phyloP scores from a whole-genome alignment of 1,140 invertebrate genomes.

The Cotesia vestalis region DNA sequence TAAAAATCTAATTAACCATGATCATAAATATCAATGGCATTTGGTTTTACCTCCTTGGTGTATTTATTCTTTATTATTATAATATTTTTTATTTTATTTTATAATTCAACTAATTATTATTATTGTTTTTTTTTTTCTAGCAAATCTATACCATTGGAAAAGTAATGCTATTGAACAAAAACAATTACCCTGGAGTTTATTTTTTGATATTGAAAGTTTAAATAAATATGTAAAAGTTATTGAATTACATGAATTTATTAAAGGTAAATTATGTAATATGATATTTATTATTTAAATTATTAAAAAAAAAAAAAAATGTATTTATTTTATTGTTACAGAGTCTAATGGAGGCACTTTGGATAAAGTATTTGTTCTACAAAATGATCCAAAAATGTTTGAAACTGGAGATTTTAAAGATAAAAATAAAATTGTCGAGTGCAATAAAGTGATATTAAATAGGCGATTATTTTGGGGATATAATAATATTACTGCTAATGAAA shows the following conservation, averaged over 20 bases:
- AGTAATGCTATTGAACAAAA: constrained; percentile 67
- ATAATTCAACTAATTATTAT: constrained; percentile 9
- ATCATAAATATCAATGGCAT: constrained; percentile 65
- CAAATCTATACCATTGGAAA: constrained; percentile 87
- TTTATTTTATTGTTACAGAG: constrained; percentile 31
- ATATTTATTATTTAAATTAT: neutral
- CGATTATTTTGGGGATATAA: constrained; percentile 73
- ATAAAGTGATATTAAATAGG: constrained; percentile 30
- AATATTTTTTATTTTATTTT: neutral
- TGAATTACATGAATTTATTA: constrained; percentile 86
- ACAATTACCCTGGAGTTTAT: constrained; percentile 78
- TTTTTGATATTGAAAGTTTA: constrained; percentile 88
- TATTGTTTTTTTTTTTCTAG: constrained; percentile 43
- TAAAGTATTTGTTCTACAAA: constrained; percentile 82
- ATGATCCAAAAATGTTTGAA: constrained; percentile 86
- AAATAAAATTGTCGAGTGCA: constrained; percentile 73
- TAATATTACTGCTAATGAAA: constrained; percentile 73
- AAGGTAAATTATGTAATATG: constrained; percentile 59
- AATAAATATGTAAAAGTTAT: constrained; percentile 84
- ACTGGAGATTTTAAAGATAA: constrained; percentile 84
- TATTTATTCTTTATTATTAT: neutral
- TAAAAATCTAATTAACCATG: constrained; percentile 69
- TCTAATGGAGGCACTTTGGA: constrained; percentile 71
- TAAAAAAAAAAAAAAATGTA: neutral
- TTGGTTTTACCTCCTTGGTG: constrained; percentile 92